Conservation (phyloP, 35 echinoderm and acorn worm species). For the Lytechinus variegatus region DNA sequence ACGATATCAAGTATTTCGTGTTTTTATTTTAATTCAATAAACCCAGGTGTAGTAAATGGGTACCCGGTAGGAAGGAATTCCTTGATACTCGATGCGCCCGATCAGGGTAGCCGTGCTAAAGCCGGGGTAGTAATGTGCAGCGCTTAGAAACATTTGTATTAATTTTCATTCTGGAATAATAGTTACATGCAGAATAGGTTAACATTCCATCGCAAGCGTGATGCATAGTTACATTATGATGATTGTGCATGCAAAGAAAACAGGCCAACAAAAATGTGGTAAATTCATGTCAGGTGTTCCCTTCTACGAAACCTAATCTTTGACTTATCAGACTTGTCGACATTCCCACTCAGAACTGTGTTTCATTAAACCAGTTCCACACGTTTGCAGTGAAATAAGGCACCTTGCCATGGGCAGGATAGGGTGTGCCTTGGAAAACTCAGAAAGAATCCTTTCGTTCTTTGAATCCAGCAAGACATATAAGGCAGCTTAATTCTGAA, state of each 20-base stretch:
- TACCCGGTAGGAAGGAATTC: no score
- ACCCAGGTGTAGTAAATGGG: no score
- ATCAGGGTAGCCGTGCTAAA: no score
- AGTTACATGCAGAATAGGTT: not conserved
- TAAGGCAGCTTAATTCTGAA: slow-evolving; percentile 3
- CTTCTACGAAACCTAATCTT: not conserved
- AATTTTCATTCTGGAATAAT: no score
- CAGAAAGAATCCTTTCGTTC: not conserved
- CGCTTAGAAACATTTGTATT: no score
- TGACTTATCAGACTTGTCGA: not conserved
- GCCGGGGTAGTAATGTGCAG: no score
- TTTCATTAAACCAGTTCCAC: not conserved
- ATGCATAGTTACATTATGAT: not conserved
- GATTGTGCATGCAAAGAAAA: not conserved
- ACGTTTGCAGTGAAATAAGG: not conserved
- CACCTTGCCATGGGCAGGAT: not conserved
- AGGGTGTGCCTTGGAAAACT: not conserved
- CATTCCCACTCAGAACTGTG: not conserved
- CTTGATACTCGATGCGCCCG: no score
- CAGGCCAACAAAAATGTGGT: not conserved
- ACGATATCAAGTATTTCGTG: no score
- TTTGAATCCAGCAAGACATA: not conserved
- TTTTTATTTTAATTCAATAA: no score
- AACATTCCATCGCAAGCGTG: not conserved
- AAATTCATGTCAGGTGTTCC: not conserved